Evolutionary conservation across 37 sponge, comb jelly and placozoan species (phyloP).

Genomic region (Geodia barretti): DNA sequence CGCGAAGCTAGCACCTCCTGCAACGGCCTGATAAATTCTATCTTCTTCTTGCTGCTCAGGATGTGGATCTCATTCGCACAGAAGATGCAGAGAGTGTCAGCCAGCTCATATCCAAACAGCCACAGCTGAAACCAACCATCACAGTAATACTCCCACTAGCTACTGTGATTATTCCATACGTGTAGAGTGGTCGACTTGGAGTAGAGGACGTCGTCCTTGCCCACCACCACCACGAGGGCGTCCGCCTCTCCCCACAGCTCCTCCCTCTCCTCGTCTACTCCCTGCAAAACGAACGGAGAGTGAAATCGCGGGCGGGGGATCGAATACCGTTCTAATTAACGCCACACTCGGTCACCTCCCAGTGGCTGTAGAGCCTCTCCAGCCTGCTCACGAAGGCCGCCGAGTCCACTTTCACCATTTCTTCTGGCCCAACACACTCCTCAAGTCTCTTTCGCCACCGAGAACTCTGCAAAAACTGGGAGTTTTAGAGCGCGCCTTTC

Average conservation of each 20-base stretch:
- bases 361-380: constrained; percentile 70
- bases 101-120: constrained; percentile 97
- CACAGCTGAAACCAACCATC: constrained; percentile 60
- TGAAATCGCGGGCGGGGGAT: neutral
- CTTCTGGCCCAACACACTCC: no score
- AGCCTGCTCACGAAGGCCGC: constrained; percentile 66
- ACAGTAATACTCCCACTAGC: neutral
- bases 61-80: constrained; percentile 77
- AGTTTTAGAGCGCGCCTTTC: no score
- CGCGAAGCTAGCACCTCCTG: constrained; percentile 31
- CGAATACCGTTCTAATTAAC: constrained; percentile 23
- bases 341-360: constrained; percentile 80
- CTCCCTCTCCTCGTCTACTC: constrained; percentile 35
- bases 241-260: constrained; percentile 73
- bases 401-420: constrained; percentile 75
- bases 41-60: constrained; percentile 91
- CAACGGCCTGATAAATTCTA: constrained; percentile 87
- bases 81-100: constrained; percentile 88
- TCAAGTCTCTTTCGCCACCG: no score
- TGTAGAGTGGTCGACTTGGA: constrained; percentile 87
- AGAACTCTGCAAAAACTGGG: no score
- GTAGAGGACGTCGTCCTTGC: constrained; percentile 87
- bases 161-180: constrained; percentile 33
- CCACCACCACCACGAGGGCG: constrained; percentile 72
- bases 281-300: constrained; percentile 5